Conservation (phyloP, 2,888 invertebrate genomes). For the Mellilla xanthometata region DNA sequence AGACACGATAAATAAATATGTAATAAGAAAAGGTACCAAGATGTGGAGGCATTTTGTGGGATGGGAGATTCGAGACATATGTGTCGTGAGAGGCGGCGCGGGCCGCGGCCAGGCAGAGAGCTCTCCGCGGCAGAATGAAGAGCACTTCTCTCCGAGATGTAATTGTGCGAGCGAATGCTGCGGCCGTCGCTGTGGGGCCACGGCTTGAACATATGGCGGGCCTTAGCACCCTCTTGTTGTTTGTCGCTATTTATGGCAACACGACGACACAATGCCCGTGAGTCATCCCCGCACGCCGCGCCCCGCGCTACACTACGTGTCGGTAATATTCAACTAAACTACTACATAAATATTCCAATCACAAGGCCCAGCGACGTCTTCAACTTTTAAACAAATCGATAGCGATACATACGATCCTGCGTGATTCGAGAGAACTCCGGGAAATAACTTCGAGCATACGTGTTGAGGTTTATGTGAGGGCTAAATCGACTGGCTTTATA, state of each 20-base stretch:
- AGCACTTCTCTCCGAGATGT: slow-evolving; percentile 59
- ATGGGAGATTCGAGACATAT: slow-evolving; percentile 48
- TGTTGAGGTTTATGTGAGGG: not conserved
- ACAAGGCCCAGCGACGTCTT: slow-evolving; percentile 28
- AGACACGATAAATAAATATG: slow-evolving; percentile 33
- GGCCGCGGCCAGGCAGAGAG: slow-evolving; percentile 48
- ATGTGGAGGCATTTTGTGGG: slow-evolving; percentile 36
- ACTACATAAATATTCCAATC: slow-evolving; percentile 47
- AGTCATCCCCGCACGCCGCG: slow-evolving; percentile 48
- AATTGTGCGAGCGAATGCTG: slow-evolving; percentile 53
- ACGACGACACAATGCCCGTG: slow-evolving; percentile 60
- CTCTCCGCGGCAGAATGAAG: slow-evolving; percentile 51
- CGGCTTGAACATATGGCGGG: slow-evolving; percentile 47
- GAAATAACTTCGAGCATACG: slow-evolving; percentile 3
- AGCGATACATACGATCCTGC: slow-evolving; percentile 5
- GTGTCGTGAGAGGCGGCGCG: not conserved
- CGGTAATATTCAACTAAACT: slow-evolving; percentile 49
- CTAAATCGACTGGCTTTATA: slow-evolving; percentile 1
- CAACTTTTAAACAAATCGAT: slow-evolving; percentile 15
- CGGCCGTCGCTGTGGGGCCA: slow-evolving; percentile 34
- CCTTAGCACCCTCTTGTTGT: slow-evolving; percentile 53
- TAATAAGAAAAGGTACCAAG: slow-evolving; percentile 35
- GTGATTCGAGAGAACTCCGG: slow-evolving; percentile 5
- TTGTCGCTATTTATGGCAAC: slow-evolving; percentile 62
- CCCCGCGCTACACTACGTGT: slow-evolving; percentile 38